Evolutionary conservation across 2,888 invertebrate genomes (phyloP).

Genomic region (Cryptosula pallasiana): DNA sequence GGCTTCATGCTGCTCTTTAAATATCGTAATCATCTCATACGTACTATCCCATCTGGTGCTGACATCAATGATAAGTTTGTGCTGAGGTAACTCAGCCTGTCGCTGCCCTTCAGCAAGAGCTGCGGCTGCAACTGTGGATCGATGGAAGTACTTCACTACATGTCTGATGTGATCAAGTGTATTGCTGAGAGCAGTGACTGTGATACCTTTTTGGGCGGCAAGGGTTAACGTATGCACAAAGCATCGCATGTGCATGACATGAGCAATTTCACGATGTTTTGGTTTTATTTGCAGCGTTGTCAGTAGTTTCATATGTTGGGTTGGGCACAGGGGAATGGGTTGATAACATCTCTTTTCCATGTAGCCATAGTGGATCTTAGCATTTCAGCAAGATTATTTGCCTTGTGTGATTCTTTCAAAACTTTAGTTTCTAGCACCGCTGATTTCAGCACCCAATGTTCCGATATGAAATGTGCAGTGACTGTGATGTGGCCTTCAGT

Average conservation of each 20-base stretch:
- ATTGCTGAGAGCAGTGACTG: background rate
- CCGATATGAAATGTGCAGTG: no score
- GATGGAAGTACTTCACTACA: background rate
- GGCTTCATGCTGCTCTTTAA: background rate
- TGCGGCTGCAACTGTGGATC: background rate
- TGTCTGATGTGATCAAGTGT: background rate
- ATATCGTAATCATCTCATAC: background rate
- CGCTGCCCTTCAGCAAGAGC: background rate
- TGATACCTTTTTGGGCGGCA: background rate
- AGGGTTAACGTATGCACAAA: background rate
- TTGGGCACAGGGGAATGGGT: no score
- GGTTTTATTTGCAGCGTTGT: background rate
- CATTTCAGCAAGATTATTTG: no score
- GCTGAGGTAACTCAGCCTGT: background rate
- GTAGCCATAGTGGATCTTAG: no score
- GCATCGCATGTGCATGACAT: background rate
- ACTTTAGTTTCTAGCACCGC: no score
- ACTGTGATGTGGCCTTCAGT: no score
- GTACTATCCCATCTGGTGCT: background rate
- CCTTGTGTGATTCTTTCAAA: no score
- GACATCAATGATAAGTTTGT: background rate
- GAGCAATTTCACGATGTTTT: background rate
- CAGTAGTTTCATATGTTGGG: background rate
- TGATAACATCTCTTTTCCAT: no score
- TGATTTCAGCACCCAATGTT: no score